These are phyloP conservation scores for Ataeniobius toweri DNA, from an alignment of 2,797 vertebrate genomes.

Conservation along the genomic window DNA sequence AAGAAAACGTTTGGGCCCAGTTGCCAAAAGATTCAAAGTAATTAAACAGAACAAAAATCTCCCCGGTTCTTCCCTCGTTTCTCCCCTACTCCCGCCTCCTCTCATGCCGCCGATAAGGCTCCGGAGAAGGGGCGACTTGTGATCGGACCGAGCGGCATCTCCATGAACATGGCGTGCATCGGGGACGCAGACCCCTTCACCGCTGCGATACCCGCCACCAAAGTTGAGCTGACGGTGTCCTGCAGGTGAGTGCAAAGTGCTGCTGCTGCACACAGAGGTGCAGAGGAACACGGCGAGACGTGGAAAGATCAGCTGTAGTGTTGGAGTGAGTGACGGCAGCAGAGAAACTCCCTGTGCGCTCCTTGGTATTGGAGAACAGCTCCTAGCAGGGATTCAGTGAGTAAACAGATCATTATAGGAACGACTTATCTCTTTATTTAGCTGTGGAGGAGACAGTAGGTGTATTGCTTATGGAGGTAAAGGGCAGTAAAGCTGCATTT, in stretches of 20 bases:
- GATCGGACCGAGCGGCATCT: slow-evolving; percentile 65
- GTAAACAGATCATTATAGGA: not conserved
- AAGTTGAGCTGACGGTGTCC: slow-evolving; percentile 94
- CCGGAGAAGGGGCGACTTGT: slow-evolving; percentile 44
- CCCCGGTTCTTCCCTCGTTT: not conserved
- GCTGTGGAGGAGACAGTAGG: not conserved
- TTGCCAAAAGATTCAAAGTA: not conserved
- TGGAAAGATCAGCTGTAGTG: not conserved
- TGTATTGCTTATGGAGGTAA: not conserved
- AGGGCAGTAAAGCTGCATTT: not conserved
- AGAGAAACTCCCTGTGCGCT: not conserved
- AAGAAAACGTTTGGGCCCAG: not conserved
- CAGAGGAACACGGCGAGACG: too few relatives aligned
- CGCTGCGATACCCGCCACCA: slow-evolving; percentile 93
- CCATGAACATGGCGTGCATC: slow-evolving; percentile 85
- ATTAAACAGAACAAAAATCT: not conserved
- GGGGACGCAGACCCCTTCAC: slow-evolving; percentile 91
- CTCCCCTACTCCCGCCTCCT: not conserved
- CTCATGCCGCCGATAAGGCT: slow-evolving; percentile 60
- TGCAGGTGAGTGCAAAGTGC: slow-evolving; percentile 86
- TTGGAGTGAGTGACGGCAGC: not conserved
- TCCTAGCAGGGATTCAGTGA: not conserved
- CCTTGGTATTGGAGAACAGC: too few relatives aligned
- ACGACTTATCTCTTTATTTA: not conserved
- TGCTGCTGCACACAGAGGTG: not conserved